These are phyloP conservation scores for Fratercula arctica DNA, from an alignment of 2,797 vertebrate genomes.

Conservation along the genomic window DNA sequence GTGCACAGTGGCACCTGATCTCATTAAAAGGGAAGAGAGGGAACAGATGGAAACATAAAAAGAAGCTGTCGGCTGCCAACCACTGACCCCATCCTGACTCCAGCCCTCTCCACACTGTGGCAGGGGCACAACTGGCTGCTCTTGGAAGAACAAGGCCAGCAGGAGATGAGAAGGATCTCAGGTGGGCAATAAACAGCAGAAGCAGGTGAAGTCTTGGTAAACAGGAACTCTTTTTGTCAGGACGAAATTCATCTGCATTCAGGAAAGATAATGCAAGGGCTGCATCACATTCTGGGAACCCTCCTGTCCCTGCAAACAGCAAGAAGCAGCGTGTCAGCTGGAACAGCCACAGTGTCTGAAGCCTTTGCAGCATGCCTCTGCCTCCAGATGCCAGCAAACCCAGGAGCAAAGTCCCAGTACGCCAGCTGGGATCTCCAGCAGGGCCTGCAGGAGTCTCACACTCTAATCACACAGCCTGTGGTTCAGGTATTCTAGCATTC, in stretches of 20 bases:
- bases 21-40: slow-evolving; percentile 60
- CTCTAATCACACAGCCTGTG: neutral
- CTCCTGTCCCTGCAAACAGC: neutral
- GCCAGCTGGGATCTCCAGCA: neutral
- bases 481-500: neutral
- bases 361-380: neutral
- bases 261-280: neutral
- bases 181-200: neutral
- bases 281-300: neutral
- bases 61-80: slow-evolving; percentile 48
- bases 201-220: neutral
- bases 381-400: neutral
- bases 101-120: neutral
- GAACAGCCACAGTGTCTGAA: neutral
- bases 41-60: slow-evolving; percentile 67
- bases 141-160: slow-evolving; percentile 40
- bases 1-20: slow-evolving; percentile 28
- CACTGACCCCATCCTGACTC: slow-evolving; percentile 16
- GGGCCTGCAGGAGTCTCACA: neutral
- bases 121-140: slow-evolving; percentile 10
- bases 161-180: slow-evolving; percentile 3
- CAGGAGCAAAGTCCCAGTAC: neutral
- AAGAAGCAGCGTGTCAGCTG: neutral
- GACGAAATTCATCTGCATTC: neutral
- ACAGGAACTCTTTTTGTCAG: neutral